phyloP scores from a whole-genome alignment of 2,888 invertebrate species.

The Noctua janthina region DNA sequence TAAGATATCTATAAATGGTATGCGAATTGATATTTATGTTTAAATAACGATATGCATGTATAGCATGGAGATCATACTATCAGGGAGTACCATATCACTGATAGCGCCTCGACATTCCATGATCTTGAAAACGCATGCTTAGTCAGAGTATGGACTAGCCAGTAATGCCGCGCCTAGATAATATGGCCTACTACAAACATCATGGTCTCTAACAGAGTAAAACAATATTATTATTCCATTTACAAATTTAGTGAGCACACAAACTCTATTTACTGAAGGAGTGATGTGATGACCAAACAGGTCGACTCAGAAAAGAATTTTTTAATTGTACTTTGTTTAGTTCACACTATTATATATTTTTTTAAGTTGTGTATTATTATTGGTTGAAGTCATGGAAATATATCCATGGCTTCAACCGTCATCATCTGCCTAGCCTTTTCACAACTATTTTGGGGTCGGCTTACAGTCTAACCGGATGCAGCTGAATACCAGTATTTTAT shows the following conservation, averaged over 20 bases:
- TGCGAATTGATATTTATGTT: neutral
- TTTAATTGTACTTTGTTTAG: neutral
- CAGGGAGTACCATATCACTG: too few species aligned
- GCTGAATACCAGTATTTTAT: too few species aligned
- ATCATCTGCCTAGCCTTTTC: too few species aligned
- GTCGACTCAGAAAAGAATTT: conserved; percentile 1
- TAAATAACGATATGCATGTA: neutral
- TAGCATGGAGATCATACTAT: neutral
- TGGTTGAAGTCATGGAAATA: neutral
- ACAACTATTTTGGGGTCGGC: too few species aligned
- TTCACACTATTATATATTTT: neutral
- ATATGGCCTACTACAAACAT: neutral
- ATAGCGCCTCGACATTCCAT: neutral
- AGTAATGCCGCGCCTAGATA: neutral
- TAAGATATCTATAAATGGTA: conserved; percentile 91
- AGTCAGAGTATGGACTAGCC: neutral
- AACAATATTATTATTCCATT: conserved; percentile 12
- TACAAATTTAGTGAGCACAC: conserved; percentile 1
- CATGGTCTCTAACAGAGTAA: neutral
- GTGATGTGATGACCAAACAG: conserved; percentile 1
- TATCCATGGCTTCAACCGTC: neutral
- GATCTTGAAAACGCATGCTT: neutral
- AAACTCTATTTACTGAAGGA: conserved; percentile 22
- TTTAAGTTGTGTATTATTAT: too few species aligned
- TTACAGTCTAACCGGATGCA: too few species aligned